phyloP scores from a whole-genome alignment of 2,797 vertebrate species.

The Squalus acanthias region DNA sequence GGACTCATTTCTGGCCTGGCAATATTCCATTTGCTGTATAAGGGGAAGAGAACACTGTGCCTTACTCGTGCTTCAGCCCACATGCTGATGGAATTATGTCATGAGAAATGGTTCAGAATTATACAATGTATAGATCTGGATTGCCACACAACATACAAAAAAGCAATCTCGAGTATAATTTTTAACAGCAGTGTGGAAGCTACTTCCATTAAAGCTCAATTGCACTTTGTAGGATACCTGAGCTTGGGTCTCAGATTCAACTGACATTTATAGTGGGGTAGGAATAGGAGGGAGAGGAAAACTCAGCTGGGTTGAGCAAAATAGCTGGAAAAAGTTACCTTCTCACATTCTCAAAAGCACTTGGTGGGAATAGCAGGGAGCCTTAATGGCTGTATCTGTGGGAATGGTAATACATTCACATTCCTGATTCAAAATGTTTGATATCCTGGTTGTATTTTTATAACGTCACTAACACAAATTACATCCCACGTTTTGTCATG shows the following conservation, averaged over 20 bases:
- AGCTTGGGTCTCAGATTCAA: not conserved
- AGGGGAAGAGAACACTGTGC: not conserved
- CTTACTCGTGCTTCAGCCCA: not conserved
- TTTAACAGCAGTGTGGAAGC: slow-evolving; percentile 35
- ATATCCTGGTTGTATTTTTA: not conserved
- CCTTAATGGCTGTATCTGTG: not conserved
- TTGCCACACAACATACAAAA: not conserved
- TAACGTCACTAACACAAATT: not conserved
- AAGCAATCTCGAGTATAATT: not conserved
- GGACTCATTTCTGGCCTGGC: not conserved
- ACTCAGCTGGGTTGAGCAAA: not conserved
- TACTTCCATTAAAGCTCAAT: slow-evolving; percentile 46
- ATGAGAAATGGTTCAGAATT: not conserved
- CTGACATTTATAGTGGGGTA: not conserved
- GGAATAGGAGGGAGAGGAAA: not conserved
- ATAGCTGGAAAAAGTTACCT: not conserved
- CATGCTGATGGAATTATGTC: not conserved
- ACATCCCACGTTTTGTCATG: not conserved
- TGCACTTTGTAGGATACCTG: slow-evolving; percentile 43
- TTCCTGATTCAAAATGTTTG: not conserved
- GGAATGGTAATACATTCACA: not conserved
- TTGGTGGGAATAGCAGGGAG: not conserved
- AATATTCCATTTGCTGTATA: not conserved
- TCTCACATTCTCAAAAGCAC: not conserved
- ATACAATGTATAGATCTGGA: not conserved